Evolutionary conservation across 1,140 invertebrate genomes (phyloP).

Genomic region (Drosophila repleta): DNA sequence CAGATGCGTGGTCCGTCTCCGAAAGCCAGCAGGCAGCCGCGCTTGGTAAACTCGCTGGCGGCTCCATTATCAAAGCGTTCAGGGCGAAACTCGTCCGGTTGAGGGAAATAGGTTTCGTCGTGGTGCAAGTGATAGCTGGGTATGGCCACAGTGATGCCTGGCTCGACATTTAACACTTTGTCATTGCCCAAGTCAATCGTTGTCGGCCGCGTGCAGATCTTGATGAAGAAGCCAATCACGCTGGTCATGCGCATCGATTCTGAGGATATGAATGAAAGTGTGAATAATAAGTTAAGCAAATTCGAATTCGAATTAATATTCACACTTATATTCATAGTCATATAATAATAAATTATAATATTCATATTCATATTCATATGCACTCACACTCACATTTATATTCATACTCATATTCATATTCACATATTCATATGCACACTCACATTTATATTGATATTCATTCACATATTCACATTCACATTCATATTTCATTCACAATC

Average conservation of each 20-base stretch:
- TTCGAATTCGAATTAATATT: too few relatives aligned
- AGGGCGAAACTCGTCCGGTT: conserved; percentile 86
- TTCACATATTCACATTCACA: too few relatives aligned
- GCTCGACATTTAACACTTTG: conserved; percentile 50
- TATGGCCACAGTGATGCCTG: conserved; percentile 55
- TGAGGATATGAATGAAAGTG: background rate
- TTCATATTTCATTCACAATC: too few relatives aligned
- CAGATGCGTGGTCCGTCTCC: conserved; percentile 88
- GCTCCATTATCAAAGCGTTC: conserved; percentile 85
- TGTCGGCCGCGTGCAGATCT: conserved; percentile 80
- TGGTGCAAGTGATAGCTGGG: conserved; percentile 68
- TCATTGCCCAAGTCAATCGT: conserved; percentile 73
- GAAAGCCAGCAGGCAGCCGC: conserved; percentile 85
- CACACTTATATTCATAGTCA: too few relatives aligned
- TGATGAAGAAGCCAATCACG: conserved; percentile 58
- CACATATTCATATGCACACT: too few relatives aligned
- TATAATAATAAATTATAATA: too few relatives aligned
- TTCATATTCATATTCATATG: too few relatives aligned
- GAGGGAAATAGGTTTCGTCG: conserved; percentile 83
- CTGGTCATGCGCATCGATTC: conserved; percentile 65
- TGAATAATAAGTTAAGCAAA: too few relatives aligned
- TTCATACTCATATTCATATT: too few relatives aligned
- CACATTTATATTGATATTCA: too few relatives aligned
- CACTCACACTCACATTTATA: too few relatives aligned
- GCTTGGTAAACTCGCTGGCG: conserved; percentile 52